A percentile compares a stretch with the other conserved stretches of the same genome.
Conservation (phyloP, 1,140 invertebrate species). For the Scaptomyza graminum region DNA sequence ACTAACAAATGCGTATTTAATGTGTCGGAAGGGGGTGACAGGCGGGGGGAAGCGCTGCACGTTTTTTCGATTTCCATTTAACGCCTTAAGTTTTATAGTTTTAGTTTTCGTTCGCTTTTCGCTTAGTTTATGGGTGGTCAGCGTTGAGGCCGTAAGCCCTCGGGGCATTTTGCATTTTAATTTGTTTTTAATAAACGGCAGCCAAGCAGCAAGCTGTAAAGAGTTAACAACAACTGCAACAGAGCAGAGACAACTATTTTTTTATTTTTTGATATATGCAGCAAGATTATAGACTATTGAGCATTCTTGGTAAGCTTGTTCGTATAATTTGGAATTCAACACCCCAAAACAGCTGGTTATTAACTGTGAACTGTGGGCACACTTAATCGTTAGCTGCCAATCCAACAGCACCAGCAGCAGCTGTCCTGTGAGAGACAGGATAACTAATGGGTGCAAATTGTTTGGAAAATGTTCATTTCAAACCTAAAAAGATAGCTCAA, state of each 20-base stretch:
- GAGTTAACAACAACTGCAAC: neutral
- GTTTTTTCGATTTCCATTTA: conserved; percentile 72
- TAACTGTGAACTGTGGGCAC: conserved; percentile 47
- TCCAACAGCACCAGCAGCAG: conserved; percentile 21
- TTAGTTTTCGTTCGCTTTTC: conserved; percentile 20
- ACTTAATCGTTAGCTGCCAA: conserved; percentile 70
- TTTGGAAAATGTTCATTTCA: conserved; percentile 45
- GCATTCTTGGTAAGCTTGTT: conserved; percentile 45
- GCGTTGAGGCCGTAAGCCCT: conserved; percentile 71
- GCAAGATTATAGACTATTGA: conserved; percentile 67
- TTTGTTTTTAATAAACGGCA: conserved; percentile 79
- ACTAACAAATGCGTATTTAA: conserved; percentile 79
- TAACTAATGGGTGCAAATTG: conserved; percentile 34
- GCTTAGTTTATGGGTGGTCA: conserved; percentile 77
- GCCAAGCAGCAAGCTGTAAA: conserved; percentile 24
- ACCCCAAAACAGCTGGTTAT: conserved; percentile 60
- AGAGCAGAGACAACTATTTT: conserved; percentile 26
- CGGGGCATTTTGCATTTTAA: conserved; percentile 69
- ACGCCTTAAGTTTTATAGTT: conserved; percentile 62
- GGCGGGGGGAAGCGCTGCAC: conserved; percentile 14
- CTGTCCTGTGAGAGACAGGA: conserved; percentile 25
- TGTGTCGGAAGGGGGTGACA: conserved; percentile 57
- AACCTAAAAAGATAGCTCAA: conserved; percentile 16
- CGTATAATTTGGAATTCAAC: conserved; percentile 78
- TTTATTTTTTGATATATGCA: conserved; percentile 63